Base-by-base conservation (phyloP, 2,113 vertebrate genomes). In the Struthidea cinerea region DNA sequence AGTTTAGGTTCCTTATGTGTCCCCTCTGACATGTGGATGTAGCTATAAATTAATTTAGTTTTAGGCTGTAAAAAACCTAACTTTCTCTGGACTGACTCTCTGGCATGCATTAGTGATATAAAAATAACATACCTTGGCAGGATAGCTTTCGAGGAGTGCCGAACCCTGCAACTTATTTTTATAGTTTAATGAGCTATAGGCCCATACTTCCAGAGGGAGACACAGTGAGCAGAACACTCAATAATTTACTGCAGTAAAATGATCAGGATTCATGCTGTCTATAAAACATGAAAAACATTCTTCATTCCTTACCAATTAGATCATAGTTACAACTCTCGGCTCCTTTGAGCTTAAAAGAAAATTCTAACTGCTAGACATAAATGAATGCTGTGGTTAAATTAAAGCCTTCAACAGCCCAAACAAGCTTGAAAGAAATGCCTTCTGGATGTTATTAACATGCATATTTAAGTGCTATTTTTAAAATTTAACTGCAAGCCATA, bases 201-300 rank as follows among this genome's bases (percentile, higher is more conserved):
- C 44, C 89, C 57, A 73, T 70, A 91, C 89, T 96, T 98, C 97
- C 97, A 97, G 69, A 82, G 96, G 96, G 97, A 97, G 92, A 96
- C 87, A 95, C 61, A 87, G 94, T 79, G 93, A 98, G 81, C 89
- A 87, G 89, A 97, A 84, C 90, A 89, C 93, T 98, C 97, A 97
- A 94, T 97, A 98, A 98, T 98, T 98, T 98, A 98, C 93, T 97
- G 95, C 91, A 96, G 96, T 98, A 97, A 98, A 98, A 97, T 98
- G 97, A 98, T 98, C 96, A 96, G 94, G 96, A 97, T 98, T 97
- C 98, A 96, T 98, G 95, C 97, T 98, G 96, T 98, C 98, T 98
- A 98, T 98, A 98, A 98, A 98, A 98, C 97, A 98, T 98, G 97
- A 98, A 98, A 98, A 98, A 97, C 97, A 97, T 98, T 98, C 97